Conservation (phyloP, 2,113 vertebrate genomes). For the Actinemys pallida region DNA sequence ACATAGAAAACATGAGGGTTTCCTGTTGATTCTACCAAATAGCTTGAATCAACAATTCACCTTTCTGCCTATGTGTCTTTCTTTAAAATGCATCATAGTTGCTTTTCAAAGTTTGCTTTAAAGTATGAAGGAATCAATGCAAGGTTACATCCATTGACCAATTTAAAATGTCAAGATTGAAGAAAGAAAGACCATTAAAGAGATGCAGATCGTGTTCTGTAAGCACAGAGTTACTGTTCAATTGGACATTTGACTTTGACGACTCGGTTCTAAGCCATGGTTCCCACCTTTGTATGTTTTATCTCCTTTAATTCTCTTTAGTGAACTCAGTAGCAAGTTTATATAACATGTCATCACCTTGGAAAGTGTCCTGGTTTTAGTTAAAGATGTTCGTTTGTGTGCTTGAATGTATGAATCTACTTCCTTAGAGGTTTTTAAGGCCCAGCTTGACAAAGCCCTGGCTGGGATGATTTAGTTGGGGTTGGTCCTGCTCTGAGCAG, state of each 20-base stretch:
- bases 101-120: conserved; percentile 21
- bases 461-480: no score
- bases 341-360: rapidly evolving
- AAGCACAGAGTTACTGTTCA: neutral
- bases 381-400: rapidly evolving
- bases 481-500: no score
- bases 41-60: conserved; percentile 40
- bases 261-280: rapidly evolving
- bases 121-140: neutral
- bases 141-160: conserved; percentile 32
- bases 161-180: conserved; percentile 42
- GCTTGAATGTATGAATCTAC: neutral
- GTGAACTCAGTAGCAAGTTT: rapidly evolving
- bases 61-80: neutral
- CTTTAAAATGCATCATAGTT: rapidly evolving
- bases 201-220: neutral
- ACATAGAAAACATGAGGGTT: rapidly evolving
- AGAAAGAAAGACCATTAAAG: neutral
- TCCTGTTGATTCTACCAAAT: conserved; percentile 5
- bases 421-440: no score
- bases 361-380: neutral
- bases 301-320: neutral
- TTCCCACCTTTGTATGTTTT: neutral
- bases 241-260: neutral
- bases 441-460: no score